These are phyloP conservation scores for Yponomeuta malinellus DNA, from an alignment of 2,888 invertebrate species.

Conservation along the genomic window DNA sequence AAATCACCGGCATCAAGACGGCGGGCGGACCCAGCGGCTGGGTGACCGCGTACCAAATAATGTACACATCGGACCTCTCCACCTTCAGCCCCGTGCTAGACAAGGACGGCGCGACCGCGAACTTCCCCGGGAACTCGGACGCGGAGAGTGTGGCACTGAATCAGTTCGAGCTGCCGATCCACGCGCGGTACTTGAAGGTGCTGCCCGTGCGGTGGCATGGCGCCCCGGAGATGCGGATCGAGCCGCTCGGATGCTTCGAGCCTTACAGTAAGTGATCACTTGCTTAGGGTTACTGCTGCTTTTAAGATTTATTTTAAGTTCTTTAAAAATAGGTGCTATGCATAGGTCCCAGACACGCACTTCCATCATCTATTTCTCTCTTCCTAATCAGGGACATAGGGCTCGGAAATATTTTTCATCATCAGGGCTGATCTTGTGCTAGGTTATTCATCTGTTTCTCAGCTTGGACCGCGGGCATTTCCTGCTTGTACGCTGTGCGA, in stretches of 20 bases:
- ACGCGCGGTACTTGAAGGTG: constrained; percentile 82
- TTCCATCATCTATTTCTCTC: too few relatives aligned
- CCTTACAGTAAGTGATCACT: constrained; percentile 61
- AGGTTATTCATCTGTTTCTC: too few relatives aligned
- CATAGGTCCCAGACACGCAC: too few relatives aligned
- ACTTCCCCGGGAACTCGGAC: constrained; percentile 86
- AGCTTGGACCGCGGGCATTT: too few relatives aligned
- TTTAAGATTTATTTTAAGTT: too few relatives aligned
- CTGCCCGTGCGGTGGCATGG: constrained; percentile 83
- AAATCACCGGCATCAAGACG: constrained; percentile 85
- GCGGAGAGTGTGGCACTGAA: constrained; percentile 74
- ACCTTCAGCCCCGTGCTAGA: constrained; percentile 83
- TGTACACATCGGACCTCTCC: constrained; percentile 82
- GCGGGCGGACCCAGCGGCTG: constrained; percentile 83
- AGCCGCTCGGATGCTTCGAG: constrained; percentile 86
- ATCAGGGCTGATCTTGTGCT: too few relatives aligned
- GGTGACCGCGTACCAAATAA: constrained; percentile 83
- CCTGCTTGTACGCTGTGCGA: too few relatives aligned
- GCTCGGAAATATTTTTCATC: too few relatives aligned
- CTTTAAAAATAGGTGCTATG: too few relatives aligned
- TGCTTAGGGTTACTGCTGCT: too few relatives aligned
- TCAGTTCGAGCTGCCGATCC: constrained; percentile 83
- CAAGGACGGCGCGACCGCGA: constrained; percentile 64
- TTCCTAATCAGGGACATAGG: too few relatives aligned
- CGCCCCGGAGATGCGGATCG: constrained; percentile 83